Percentiles rank a stretch among this genome's conserved stretches.
Conservation (phyloP, 2,888 invertebrate genomes). For the Zaprionus lineosus region DNA sequence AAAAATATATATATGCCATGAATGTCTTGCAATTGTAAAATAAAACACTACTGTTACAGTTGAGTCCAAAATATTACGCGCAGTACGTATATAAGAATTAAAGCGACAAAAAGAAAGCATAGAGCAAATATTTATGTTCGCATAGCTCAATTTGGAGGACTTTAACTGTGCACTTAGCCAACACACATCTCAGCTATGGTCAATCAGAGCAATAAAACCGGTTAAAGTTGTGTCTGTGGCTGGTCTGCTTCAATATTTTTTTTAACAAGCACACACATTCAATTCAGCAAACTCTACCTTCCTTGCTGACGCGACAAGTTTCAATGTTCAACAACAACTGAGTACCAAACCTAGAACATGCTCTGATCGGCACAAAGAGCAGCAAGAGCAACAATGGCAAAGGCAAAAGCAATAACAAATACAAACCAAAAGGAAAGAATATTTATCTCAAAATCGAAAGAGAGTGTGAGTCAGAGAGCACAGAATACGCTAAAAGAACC, state of each 20-base stretch:
- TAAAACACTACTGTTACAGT: slow-evolving; percentile 28
- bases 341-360: slow-evolving; percentile 43
- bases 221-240: slow-evolving; percentile 22
- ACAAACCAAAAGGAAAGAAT: slow-evolving; percentile 26
- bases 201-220: slow-evolving; percentile 37
- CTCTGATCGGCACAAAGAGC: slow-evolving; percentile 44
- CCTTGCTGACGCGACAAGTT: slow-evolving; percentile 57
- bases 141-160: too few relatives aligned
- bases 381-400: slow-evolving; percentile 16
- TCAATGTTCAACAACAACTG: slow-evolving; percentile 62
- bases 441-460: slow-evolving; percentile 29
- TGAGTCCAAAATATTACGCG: slow-evolving; percentile 6
- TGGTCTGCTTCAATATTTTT: slow-evolving; percentile 1
- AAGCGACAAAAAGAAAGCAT: not conserved
- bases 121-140: slow-evolving; percentile 18
- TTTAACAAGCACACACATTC: slow-evolving; percentile 22
- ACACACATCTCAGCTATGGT: not conserved
- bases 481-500: slow-evolving; percentile 2
- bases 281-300: slow-evolving; percentile 39
- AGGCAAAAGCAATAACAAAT: slow-evolving; percentile 27
- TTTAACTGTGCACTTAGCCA: slow-evolving; percentile 26
- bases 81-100: slow-evolving; percentile 1
- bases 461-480: slow-evolving; percentile 6
- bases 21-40: slow-evolving; percentile 18
- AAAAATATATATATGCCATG: slow-evolving; percentile 38